Evolutionary conservation across 2,797 vertebrate genomes (phyloP).

Genomic region (Peromyscus aztecus): DNA sequence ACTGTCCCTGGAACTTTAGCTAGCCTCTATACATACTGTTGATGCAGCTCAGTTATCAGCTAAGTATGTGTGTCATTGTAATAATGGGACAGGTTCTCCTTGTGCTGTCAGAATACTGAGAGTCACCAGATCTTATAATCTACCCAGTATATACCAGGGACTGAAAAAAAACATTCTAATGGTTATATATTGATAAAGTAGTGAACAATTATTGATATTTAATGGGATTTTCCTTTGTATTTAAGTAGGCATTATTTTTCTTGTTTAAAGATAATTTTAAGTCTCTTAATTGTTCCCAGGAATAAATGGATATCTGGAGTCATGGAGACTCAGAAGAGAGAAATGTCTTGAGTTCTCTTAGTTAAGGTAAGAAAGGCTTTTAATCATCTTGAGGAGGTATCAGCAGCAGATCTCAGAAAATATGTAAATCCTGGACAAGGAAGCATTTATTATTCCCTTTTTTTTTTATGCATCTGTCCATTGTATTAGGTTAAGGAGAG

Average conservation of each 20-base stretch:
- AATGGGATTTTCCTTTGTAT: not conserved
- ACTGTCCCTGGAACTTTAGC: not conserved
- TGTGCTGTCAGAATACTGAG: not conserved
- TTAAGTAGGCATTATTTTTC: not conserved
- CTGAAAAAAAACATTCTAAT: not conserved
- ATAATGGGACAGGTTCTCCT: not conserved
- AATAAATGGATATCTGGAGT: not conserved
- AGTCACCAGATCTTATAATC: not conserved
- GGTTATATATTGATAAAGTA: not conserved
- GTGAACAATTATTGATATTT: not conserved
- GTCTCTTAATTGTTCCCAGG: not conserved
- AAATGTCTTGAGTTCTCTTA: not conserved
- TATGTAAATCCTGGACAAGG: not conserved
- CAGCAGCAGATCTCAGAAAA: not conserved
- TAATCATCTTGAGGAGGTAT: not conserved
- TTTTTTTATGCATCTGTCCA: not conserved
- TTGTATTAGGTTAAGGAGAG: not conserved
- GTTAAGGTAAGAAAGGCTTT: not conserved
- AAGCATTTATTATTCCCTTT: not conserved
- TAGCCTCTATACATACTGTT: not conserved
- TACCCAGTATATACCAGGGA: not conserved
- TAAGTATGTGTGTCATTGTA: not conserved
- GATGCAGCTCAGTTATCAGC: not conserved
- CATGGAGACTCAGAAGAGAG: not conserved
- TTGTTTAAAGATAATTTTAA: not conserved